A percentile compares a stretch with the other conserved stretches of the same genome.
Evolutionary conservation across 2,888 invertebrate species (phyloP).

Genomic region (Athetis lepigone): DNA sequence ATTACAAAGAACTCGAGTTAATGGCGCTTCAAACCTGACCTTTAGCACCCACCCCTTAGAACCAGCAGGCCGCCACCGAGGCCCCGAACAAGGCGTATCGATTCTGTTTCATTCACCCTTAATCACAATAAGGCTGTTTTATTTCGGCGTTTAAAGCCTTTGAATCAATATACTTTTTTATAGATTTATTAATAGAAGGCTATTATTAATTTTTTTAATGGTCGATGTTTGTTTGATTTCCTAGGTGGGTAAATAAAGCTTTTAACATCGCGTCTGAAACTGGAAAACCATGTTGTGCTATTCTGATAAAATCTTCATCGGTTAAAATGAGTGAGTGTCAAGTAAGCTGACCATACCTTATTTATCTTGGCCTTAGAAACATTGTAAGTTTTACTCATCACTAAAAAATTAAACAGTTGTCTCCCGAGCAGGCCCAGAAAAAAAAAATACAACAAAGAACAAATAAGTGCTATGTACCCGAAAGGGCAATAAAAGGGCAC

Average conservation of each 20-base stretch:
- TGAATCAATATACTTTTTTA: slow-evolving; percentile 7
- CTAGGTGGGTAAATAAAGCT: too few relatives aligned
- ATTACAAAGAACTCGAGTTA: slow-evolving; percentile 6
- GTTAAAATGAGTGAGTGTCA: too few relatives aligned
- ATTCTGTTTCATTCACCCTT: slow-evolving; percentile 53
- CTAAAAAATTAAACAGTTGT: too few relatives aligned
- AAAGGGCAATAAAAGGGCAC: slow-evolving; percentile 13
- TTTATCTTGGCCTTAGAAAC: too few relatives aligned
- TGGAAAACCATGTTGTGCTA: too few relatives aligned
- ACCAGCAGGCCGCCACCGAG: slow-evolving; percentile 32
- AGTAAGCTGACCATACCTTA: too few relatives aligned
- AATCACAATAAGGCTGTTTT: slow-evolving; percentile 40
- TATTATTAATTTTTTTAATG: not conserved
- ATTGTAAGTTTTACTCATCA: too few relatives aligned
- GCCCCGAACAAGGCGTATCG: slow-evolving; percentile 41
- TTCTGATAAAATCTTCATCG: too few relatives aligned
- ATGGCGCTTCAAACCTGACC: slow-evolving; percentile 25
- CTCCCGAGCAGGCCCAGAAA: not conserved
- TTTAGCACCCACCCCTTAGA: slow-evolving; percentile 48
- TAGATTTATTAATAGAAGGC: not conserved
- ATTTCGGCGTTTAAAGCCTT: slow-evolving; percentile 19
- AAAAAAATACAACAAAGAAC: not conserved
- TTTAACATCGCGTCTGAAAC: too few relatives aligned
- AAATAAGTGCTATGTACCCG: not conserved
- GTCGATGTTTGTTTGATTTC: not conserved